Evolutionary conservation across 1,140 invertebrate genomes (phyloP).

Genomic region (Drosophila pectinifera): DNA sequence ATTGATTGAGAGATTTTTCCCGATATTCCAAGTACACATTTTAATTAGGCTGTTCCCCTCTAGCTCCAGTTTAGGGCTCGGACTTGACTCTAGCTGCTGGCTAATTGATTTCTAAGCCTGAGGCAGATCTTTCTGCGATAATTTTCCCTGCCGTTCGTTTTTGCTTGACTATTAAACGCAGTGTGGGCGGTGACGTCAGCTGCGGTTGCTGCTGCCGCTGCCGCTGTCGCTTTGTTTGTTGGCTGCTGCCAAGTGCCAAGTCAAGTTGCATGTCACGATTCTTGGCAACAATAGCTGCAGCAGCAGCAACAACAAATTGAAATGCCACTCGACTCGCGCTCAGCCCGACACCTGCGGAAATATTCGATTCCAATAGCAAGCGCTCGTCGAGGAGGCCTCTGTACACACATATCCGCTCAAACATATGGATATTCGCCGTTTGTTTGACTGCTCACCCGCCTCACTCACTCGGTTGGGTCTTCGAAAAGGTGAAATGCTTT

Average conservation of each 20-base stretch:
- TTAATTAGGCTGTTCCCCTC: slow-evolving; percentile 22
- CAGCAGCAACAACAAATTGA: slow-evolving; percentile 66
- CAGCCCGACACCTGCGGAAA: slow-evolving; percentile 75
- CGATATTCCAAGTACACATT: slow-evolving; percentile 2
- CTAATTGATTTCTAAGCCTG: slow-evolving; percentile 63
- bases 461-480: slow-evolving; percentile 47
- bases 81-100: slow-evolving; percentile 25
- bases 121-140: slow-evolving; percentile 31
- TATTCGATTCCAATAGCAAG: slow-evolving; percentile 60
- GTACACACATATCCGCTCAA: slow-evolving; percentile 29
- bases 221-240: slow-evolving; percentile 59
- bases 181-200: slow-evolving; percentile 66
- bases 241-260: slow-evolving; percentile 71
- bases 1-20: slow-evolving; percentile 29
- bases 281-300: slow-evolving; percentile 54
- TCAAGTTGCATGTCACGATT: slow-evolving; percentile 81
- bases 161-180: slow-evolving; percentile 34
- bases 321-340: slow-evolving; percentile 74
- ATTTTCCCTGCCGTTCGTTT: slow-evolving; percentile 23
- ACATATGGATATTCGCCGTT: slow-evolving; percentile 33
- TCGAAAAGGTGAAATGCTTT: slow-evolving; percentile 56
- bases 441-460: slow-evolving; percentile 44
- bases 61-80: slow-evolving; percentile 40
- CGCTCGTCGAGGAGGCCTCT: slow-evolving; percentile 58
- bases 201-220: slow-evolving; percentile 32